A percentile compares a stretch with the other conserved stretches of the same genome.
These are phyloP conservation scores for Melanaphis sacchari DNA, from an alignment of 1,140 invertebrate genomes.

Conservation along the genomic window DNA sequence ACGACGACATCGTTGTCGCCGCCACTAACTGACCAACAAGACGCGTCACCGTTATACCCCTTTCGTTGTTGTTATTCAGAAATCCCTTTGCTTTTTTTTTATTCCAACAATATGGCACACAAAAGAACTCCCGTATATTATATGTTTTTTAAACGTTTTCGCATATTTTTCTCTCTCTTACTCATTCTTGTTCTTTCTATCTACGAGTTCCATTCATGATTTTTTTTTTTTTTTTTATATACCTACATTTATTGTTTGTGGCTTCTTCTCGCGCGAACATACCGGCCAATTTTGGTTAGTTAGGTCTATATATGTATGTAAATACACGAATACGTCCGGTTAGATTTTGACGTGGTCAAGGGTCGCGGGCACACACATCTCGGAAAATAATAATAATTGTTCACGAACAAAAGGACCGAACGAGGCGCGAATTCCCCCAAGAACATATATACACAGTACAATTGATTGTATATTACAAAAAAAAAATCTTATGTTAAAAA, in stretches of 20 bases:
- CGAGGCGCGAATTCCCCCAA: conserved; percentile 47
- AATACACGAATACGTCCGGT: conserved; percentile 34
- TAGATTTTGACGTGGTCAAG: conserved; percentile 43
- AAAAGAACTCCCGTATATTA: conserved; percentile 46
- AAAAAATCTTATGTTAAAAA: conserved; percentile 50
- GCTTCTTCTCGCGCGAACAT: conserved; percentile 14
- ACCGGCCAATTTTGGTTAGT: conserved; percentile 55
- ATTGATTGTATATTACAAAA: conserved; percentile 46
- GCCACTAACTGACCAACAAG: conserved; percentile 40
- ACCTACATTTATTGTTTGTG: conserved; percentile 46
- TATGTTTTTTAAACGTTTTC: conserved; percentile 56
- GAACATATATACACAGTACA: conserved; percentile 6
- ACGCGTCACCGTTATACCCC: conserved; percentile 4
- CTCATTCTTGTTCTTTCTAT: not conserved
- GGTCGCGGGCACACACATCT: conserved; percentile 35
- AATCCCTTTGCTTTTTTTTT: conserved; percentile 47
- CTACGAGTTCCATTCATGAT: not conserved
- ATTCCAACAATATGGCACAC: not conserved
- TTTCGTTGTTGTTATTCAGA: conserved; percentile 39
- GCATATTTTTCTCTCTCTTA: conserved; percentile 25
- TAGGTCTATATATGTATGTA: not conserved
- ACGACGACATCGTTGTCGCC: not conserved
- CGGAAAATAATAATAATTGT: conserved; percentile 26
- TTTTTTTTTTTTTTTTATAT: conserved; percentile 8
- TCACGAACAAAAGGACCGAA: conserved; percentile 49